A percentile compares a stretch with the other conserved stretches of the same genome.
Conservation (phyloP, 1,140 invertebrate species). For the Macrosteles quadrilineatus region DNA sequence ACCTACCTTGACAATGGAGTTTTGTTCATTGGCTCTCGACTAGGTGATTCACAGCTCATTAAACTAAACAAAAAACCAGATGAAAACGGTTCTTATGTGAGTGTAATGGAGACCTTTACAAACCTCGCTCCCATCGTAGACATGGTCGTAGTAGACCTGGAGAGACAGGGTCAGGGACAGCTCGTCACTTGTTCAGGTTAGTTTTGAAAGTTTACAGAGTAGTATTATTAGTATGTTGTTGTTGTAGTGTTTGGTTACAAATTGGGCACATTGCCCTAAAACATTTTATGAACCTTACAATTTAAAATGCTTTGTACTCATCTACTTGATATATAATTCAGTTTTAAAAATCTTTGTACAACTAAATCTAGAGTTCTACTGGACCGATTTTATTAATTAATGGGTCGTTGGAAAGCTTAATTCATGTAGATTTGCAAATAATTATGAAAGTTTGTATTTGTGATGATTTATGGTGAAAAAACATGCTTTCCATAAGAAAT, state of each 20-base stretch:
- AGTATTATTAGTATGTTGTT: slow-evolving; percentile 35
- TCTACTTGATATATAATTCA: too few species aligned
- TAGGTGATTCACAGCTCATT: slow-evolving; percentile 96
- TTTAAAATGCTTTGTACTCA: too few species aligned
- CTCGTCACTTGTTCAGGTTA: slow-evolving; percentile 95
- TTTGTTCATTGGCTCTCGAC: slow-evolving; percentile 93
- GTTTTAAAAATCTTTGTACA: too few species aligned
- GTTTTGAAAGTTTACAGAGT: slow-evolving; percentile 52
- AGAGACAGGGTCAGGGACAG: slow-evolving; percentile 96
- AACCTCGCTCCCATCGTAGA: slow-evolving; percentile 97
- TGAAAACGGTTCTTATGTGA: slow-evolving; percentile 87
- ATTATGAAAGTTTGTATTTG: too few species aligned
- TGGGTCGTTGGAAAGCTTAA: too few species aligned
- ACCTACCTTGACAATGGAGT: slow-evolving; percentile 99
- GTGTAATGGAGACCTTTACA: slow-evolving; percentile 94
- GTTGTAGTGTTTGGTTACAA: not conserved
- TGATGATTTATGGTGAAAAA: too few species aligned
- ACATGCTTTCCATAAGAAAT: too few species aligned
- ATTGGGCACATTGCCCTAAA: not conserved
- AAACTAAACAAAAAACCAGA: slow-evolving; percentile 85
- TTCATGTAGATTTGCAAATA: too few species aligned
- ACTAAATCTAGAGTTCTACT: too few species aligned
- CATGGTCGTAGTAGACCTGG: slow-evolving; percentile 96
- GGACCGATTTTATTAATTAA: too few species aligned
- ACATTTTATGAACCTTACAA: slow-evolving; percentile 8